phyloP scores from a whole-genome alignment of 2,797 vertebrate species.

The Chloroceryle inda region DNA sequence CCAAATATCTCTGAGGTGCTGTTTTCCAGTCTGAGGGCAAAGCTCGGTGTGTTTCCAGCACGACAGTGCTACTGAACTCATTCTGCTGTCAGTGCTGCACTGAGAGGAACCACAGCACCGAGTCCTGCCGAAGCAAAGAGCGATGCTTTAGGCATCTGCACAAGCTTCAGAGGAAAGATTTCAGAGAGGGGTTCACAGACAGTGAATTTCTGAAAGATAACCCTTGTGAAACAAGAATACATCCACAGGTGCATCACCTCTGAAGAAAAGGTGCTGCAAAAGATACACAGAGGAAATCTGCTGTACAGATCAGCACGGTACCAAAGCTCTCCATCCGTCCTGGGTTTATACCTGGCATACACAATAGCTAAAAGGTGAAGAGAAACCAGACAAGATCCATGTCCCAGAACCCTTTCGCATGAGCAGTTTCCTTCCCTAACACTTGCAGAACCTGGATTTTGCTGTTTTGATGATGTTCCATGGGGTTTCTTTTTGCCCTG shows the following conservation, averaged over 20 bases:
- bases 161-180: not conserved
- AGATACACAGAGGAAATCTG: not conserved
- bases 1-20: too few relatives aligned
- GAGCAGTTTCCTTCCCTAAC: not conserved
- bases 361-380: not conserved
- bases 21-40: not conserved
- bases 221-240: not conserved
- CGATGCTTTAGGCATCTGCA: not conserved
- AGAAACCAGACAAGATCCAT: not conserved
- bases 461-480: not conserved
- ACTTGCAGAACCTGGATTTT: not conserved
- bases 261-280: not conserved
- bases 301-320: not conserved
- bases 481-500: too few relatives aligned
- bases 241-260: not conserved
- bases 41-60: not conserved
- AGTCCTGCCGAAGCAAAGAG: not conserved
- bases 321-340: not conserved
- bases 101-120: not conserved
- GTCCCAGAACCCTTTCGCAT: not conserved
- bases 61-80: not conserved
- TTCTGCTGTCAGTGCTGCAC: rapidly evolving
- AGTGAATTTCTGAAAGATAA: not conserved
- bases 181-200: not conserved
- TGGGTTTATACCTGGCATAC: not conserved